These are phyloP conservation scores for Spinus olivaceus DNA, from an alignment of 2,797 vertebrate genomes.

Conservation along the genomic window DNA sequence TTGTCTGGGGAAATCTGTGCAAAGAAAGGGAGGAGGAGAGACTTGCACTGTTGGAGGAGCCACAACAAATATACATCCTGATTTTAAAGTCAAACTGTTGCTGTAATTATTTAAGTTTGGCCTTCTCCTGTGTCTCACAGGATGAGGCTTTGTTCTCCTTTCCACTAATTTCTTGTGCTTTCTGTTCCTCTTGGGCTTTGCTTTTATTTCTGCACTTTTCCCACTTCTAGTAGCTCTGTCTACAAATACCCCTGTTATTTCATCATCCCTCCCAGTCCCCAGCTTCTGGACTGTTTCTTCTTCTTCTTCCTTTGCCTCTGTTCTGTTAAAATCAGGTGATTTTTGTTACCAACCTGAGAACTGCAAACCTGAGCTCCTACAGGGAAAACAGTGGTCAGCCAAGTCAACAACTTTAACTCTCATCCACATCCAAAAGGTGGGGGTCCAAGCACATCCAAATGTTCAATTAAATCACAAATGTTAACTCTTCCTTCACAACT, in stretches of 20 bases:
- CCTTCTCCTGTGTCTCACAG: background rate
- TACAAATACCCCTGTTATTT: constrained; percentile 8
- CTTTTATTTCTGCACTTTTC: constrained; percentile 35
- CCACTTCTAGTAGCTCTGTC: background rate
- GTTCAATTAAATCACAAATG: background rate
- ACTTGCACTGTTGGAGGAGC: background rate
- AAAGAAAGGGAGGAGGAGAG: constrained; percentile 34
- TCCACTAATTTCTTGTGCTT: constrained; percentile 3
- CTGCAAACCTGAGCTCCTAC: background rate
- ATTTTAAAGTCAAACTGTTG: constrained; percentile 36
- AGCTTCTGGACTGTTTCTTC: background rate
- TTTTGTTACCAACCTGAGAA: background rate
- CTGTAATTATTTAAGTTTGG: constrained; percentile 33
- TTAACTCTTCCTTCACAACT: background rate
- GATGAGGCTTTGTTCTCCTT: constrained; percentile 47
- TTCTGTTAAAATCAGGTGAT: background rate
- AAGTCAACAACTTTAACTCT: background rate
- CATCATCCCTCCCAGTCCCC: background rate
- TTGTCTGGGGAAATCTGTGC: constrained; percentile 46
- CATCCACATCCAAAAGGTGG: background rate
- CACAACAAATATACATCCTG: background rate
- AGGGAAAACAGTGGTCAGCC: background rate
- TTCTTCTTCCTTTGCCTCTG: background rate
- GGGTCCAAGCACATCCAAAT: background rate
- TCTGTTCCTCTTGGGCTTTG: constrained; percentile 41